phyloP scores from a whole-genome alignment of 2,113 vertebrate species.

The Capricornis sumatraensis region DNA sequence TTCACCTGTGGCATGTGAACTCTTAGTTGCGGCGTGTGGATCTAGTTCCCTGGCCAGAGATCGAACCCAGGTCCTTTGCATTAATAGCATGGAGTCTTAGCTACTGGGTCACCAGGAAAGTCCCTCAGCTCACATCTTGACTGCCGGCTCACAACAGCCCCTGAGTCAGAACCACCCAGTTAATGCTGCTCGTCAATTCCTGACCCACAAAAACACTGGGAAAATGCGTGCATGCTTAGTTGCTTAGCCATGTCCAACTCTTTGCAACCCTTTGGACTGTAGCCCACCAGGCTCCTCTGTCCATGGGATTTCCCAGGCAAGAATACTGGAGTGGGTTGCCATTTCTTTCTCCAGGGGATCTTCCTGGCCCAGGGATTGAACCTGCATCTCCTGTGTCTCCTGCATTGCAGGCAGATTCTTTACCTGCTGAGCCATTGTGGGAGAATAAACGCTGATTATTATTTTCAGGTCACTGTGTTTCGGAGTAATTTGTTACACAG shows the following conservation, averaged over 20 bases:
- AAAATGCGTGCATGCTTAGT: rapidly evolving
- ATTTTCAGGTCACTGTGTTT: not conserved
- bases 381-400: not conserved
- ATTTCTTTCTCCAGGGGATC: not conserved
- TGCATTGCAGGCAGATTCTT: not conserved
- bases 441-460: not conserved
- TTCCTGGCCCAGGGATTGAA: not conserved
- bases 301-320: not conserved
- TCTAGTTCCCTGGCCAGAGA: not conserved
- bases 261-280: not conserved
- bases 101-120: not conserved
- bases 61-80: not conserved
- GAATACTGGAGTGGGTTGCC: not conserved
- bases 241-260: not conserved
- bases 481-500: not conserved
- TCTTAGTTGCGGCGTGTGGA: not conserved
- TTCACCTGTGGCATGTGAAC: not conserved
- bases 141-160: not conserved
- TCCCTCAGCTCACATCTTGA: not conserved
- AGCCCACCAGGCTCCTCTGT: not conserved
- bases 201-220: not conserved
- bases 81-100: not conserved
- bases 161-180: not conserved
- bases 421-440: not conserved
- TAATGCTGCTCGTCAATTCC: not conserved